phyloP scores from a whole-genome alignment of 2,888 invertebrate genomes.

The Lasioglossum villosulum region DNA sequence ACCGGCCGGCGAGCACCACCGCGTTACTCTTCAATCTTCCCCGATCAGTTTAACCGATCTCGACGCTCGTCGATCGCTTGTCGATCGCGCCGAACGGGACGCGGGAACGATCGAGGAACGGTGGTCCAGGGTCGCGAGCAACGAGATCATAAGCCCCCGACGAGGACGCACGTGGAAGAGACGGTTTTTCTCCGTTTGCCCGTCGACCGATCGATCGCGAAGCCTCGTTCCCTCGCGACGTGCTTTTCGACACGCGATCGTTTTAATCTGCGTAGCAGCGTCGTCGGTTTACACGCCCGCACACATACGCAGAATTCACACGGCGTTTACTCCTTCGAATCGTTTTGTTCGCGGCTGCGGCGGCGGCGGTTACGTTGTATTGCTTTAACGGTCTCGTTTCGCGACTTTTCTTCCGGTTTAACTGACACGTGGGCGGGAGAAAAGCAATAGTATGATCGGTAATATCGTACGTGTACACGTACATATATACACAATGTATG shows the following conservation, averaged over 20 bases:
- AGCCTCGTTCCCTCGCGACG: background rate
- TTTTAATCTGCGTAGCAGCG: constrained; percentile 5
- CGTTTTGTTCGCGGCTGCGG: background rate
- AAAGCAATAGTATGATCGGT: constrained; percentile 51
- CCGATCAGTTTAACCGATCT: background rate
- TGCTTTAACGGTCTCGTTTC: background rate
- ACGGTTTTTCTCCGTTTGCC: background rate
- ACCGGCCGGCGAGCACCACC: background rate
- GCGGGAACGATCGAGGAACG: constrained; percentile 29
- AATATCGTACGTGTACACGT: constrained; percentile 3
- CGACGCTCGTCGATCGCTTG: constrained; percentile 23
- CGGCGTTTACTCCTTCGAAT: background rate
- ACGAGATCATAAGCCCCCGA: constrained; percentile 57
- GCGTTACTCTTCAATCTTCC: background rate
- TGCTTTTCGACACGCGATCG: constrained; percentile 9
- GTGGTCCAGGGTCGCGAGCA: constrained; percentile 17
- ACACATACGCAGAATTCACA: background rate
- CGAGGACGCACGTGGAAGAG: constrained; percentile 44
- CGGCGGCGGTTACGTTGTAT: background rate
- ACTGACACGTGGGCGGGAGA: constrained; percentile 60
- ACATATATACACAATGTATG: constrained; percentile 28
- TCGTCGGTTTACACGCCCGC: background rate
- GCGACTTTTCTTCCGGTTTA: background rate
- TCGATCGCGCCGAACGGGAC: constrained; percentile 13
- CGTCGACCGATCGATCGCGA: background rate